A percentile compares a stretch with the other conserved stretches of the same genome.
These are phyloP conservation scores for Drosophila malerkotliana DNA, from an alignment of 1,140 invertebrate species.

Conservation along the genomic window DNA sequence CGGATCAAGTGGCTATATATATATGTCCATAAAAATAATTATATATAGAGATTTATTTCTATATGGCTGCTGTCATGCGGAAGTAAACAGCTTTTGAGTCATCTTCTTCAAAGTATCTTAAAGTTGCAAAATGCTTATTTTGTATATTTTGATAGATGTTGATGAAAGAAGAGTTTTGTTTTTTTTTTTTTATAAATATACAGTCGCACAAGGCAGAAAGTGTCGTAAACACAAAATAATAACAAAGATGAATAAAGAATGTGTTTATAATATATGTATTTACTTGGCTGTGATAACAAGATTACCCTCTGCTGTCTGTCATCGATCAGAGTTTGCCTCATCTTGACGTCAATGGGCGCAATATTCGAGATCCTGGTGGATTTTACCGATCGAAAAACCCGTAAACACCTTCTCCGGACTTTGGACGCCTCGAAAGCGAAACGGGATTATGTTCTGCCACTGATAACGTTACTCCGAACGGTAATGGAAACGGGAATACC, in stretches of 20 bases:
- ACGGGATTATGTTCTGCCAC: conserved; percentile 22
- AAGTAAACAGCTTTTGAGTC: neutral
- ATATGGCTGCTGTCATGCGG: conserved; percentile 1
- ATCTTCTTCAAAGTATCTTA: neutral
- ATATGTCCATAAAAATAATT: neutral
- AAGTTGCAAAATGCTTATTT: neutral
- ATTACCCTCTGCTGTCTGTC: conserved; percentile 15
- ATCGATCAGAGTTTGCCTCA: conserved; percentile 6
- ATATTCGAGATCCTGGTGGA: conserved; percentile 47
- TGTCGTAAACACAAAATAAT: conserved; percentile 41
- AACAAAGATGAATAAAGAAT: conserved; percentile 2
- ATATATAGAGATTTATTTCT: neutral
- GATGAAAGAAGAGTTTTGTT: neutral
- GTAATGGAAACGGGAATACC: conserved; percentile 4
- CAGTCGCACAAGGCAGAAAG: neutral
- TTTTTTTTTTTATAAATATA: neutral
- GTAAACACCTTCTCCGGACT: conserved; percentile 56
- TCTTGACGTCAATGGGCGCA: conserved; percentile 48
- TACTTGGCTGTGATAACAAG: conserved; percentile 25
- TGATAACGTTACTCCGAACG: conserved; percentile 13
- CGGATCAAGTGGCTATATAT: conserved; percentile 1
- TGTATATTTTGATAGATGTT: neutral
- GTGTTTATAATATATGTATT: neutral
- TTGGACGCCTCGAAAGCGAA: conserved; percentile 47
- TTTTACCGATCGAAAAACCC: conserved; percentile 21